Base-by-base conservation (phyloP, 2,113 vertebrate species). In the Gracilinanus agilis region DNA sequence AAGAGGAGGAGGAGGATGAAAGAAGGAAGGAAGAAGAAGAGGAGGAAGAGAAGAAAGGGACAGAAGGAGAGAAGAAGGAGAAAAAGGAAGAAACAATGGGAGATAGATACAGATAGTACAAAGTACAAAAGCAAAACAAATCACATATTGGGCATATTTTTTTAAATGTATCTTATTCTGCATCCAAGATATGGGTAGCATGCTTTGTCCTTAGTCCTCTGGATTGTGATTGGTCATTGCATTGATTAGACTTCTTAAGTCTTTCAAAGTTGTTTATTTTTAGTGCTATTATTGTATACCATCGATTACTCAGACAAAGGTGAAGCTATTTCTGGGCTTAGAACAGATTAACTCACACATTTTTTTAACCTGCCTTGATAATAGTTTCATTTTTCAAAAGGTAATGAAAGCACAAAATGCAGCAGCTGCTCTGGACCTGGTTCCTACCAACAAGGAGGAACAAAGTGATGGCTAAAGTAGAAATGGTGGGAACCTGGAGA, bases 61-160 rank as follows among this genome's bases (percentile, higher is more conserved):
- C 55, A 29, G 27, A 9, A 83, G n/a, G 24, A 29, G 3, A 44
- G 25, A 27, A 0, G 91, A 54, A 67, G 91, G 16, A 40, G 3
- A 53, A 34, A 4, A 29, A 54, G 3, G 0, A 27, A 53, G 0
- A 9, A 4, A 0, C 2, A 83, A 12, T 9, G 58, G 2, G 0
- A 53, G 54, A 58, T 61, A 61, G 56, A 21, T 89, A 24, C 24
- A 3, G 34, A 88, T 44, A 44, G 44, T 21, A 16, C n/a, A 88
- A 88, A 88, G 83, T 23, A 88, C n/a, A 88, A 44, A 44, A 19
- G 83, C 10, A 29, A 61, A 61, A 61, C 9, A 29, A 61, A 61
- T 61, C 58, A 29, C 58, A 61, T 29, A 61, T 61, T 29, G 9
- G 27, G 10, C 27, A 61, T 61, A 61, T 61, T 61, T 61, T n/a